Conservation (phyloP, 1,140 invertebrate species). For the Matsumurasca onukii region DNA sequence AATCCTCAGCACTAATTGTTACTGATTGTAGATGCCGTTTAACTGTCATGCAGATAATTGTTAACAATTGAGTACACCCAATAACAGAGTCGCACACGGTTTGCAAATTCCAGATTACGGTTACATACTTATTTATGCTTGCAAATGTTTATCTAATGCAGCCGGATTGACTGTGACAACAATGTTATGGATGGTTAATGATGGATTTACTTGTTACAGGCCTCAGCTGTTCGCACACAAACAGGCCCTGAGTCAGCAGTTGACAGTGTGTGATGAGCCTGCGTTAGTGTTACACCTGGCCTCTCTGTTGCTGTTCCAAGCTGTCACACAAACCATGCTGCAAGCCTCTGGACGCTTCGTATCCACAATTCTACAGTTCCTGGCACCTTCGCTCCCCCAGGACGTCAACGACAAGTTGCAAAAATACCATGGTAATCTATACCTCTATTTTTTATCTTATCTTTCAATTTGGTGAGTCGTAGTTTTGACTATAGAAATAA, state of each 20-base stretch:
- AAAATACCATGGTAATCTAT: constrained; percentile 71
- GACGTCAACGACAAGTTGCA: constrained; percentile 63
- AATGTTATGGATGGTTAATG: too few relatives aligned
- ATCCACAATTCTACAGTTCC: constrained; percentile 70
- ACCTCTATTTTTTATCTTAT: constrained; percentile 9
- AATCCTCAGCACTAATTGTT: too few relatives aligned
- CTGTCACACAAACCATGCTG: constrained; percentile 74
- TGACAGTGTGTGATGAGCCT: constrained; percentile 70
- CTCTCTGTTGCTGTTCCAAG: constrained; percentile 78
- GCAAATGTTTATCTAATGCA: too few relatives aligned
- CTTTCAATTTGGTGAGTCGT: constrained; percentile 23
- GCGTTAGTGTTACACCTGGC: constrained; percentile 83
- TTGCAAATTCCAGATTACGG: too few relatives aligned
- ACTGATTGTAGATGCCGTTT: too few relatives aligned
- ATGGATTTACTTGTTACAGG: too few relatives aligned
- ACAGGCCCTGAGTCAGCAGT: constrained; percentile 75
- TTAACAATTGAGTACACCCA: too few relatives aligned
- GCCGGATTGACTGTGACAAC: too few relatives aligned
- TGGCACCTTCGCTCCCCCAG: constrained; percentile 65
- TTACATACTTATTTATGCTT: too few relatives aligned
- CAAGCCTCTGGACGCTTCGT: constrained; percentile 92
- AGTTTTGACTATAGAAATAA: constrained; percentile 11
- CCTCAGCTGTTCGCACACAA: constrained; percentile 73
- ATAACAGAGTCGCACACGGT: too few relatives aligned
- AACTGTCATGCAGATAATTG: too few relatives aligned